Conservation (phyloP, 2,888 invertebrate species). For the Drosophila borborema region DNA sequence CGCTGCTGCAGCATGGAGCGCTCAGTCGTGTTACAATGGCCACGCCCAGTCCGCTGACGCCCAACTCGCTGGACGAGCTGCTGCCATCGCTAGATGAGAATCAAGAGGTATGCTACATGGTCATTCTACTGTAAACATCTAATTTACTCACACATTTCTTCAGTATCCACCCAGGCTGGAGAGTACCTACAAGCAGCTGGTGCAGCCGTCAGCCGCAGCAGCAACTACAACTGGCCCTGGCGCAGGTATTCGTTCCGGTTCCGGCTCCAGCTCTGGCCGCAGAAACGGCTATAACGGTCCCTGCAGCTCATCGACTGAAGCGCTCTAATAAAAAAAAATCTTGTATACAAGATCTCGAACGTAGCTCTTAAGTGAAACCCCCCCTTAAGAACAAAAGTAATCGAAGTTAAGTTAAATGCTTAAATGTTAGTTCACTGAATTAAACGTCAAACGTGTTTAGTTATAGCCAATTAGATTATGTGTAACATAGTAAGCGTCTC, state of each 20-base stretch:
- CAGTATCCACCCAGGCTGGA: constrained; percentile 76
- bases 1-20: constrained; percentile 80
- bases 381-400: constrained; percentile 7
- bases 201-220: constrained; percentile 53
- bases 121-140: neutral
- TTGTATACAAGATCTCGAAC: neutral
- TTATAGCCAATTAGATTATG: constrained; percentile 73
- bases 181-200: constrained; percentile 65
- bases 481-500: constrained; percentile 72
- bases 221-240: constrained; percentile 15
- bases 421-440: constrained; percentile 58
- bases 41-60: constrained; percentile 92
- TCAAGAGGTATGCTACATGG: constrained; percentile 88
- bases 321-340: constrained; percentile 72
- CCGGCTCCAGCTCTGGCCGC: constrained; percentile 12
- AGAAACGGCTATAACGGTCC: constrained; percentile 83
- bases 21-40: constrained; percentile 80
- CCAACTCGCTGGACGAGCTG: constrained; percentile 93
- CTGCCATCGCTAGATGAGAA: constrained; percentile 92
- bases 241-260: constrained; percentile 19
- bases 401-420: constrained; percentile 47
- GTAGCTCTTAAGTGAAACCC: constrained; percentile 18
- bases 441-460: constrained; percentile 75
- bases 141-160: neutral
- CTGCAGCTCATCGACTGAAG: constrained; percentile 87